Evolutionary conservation across 2,888 invertebrate genomes (phyloP).

Genomic region (Tortrix viridana): DNA sequence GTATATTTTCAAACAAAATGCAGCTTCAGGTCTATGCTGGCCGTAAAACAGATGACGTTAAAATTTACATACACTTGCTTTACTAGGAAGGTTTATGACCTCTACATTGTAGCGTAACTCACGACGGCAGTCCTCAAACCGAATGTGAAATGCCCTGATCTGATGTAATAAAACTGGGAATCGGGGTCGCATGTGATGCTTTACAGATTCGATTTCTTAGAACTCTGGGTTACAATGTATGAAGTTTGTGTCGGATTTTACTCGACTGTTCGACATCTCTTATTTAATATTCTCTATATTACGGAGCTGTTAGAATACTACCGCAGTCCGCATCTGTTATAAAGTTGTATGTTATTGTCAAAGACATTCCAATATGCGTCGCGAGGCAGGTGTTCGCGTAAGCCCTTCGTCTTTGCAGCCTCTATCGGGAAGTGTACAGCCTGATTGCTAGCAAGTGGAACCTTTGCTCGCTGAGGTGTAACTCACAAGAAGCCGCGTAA

Average conservation of each 20-base stretch:
- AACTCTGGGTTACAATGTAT: background rate
- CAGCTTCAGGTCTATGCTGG: background rate
- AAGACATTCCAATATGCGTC: constrained; percentile 25
- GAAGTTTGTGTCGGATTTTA: background rate
- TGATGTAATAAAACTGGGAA: constrained; percentile 7
- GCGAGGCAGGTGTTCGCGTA: constrained; percentile 48
- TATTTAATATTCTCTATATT: background rate
- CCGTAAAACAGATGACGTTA: background rate
- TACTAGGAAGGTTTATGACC: constrained; percentile 3
- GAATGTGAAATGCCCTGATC: constrained; percentile 11
- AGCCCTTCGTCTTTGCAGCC: constrained; percentile 51
- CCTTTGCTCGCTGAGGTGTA: constrained; percentile 66
- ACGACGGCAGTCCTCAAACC: constrained; percentile 6
- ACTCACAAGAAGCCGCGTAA: constrained; percentile 52
- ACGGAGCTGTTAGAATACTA: background rate
- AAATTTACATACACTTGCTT: constrained; percentile 5
- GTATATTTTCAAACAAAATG: background rate
- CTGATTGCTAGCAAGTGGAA: constrained; percentile 69
- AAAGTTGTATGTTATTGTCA: constrained; percentile 14
- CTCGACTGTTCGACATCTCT: background rate
- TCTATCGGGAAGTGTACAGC: constrained; percentile 60
- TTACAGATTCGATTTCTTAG: background rate
- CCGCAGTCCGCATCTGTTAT: constrained; percentile 4
- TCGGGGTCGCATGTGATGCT: constrained; percentile 1
- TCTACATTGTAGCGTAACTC: background rate